Percentiles rank a stretch among this genome's conserved stretches.
These are phyloP conservation scores for Platynereis dumerilii DNA, from an alignment of 2,888 invertebrate genomes.

Conservation along the genomic window DNA sequence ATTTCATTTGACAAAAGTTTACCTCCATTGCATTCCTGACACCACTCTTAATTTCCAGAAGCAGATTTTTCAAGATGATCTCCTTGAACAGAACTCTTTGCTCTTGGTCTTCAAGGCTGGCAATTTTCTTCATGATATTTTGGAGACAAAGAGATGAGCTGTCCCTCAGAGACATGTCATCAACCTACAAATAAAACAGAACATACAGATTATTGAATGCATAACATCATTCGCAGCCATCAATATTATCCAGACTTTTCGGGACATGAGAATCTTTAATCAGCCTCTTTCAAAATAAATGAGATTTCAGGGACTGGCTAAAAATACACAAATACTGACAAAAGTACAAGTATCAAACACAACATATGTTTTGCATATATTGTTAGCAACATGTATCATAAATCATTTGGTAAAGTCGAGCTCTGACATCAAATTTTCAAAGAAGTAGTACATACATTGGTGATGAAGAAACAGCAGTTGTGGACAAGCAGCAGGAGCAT, in stretches of 20 bases:
- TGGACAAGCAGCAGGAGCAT: constrained; percentile 70
- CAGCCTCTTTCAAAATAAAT: too few relatives aligned
- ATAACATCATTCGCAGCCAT: background rate
- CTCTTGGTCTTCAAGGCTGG: constrained; percentile 15
- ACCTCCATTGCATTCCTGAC: constrained; percentile 73
- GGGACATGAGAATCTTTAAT: too few relatives aligned
- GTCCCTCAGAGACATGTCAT: constrained; percentile 84
- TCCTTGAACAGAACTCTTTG: constrained; percentile 69
- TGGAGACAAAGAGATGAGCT: constrained; percentile 79
- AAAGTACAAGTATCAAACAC: too few relatives aligned
- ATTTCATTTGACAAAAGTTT: too few relatives aligned
- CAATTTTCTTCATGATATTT: constrained; percentile 66
- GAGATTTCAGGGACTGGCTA: too few relatives aligned
- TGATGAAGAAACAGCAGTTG: constrained; percentile 81
- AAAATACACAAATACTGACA: too few relatives aligned
- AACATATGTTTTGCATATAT: too few relatives aligned
- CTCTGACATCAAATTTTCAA: too few relatives aligned
- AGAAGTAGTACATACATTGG: constrained; percentile 67
- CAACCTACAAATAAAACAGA: constrained; percentile 73
- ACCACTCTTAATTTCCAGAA: constrained; percentile 73
- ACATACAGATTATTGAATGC: background rate
- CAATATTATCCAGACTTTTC: too few relatives aligned
- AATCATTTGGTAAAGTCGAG: too few relatives aligned
- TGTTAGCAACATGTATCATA: too few relatives aligned
- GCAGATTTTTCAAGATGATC: constrained; percentile 46